Evolutionary conservation across 2,888 invertebrate genomes (phyloP), one percentile per base, ranked within the genome.

Genomic region (Dryococelus australis): DNA sequence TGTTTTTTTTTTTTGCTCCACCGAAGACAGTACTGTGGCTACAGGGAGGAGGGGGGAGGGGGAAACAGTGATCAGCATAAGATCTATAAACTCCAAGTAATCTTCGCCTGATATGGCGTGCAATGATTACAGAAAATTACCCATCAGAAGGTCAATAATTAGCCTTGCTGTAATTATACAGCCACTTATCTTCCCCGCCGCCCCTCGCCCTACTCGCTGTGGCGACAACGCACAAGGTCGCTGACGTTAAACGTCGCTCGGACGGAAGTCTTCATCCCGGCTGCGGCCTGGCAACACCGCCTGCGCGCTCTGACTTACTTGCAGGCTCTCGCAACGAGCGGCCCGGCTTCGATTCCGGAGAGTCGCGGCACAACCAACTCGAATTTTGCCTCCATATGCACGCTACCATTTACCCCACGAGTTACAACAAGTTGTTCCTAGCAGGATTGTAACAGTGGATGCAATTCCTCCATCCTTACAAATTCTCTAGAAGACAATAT

Each of bases 101-200:
- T 65, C 65, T 65, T 65, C 65, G 65, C 65, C 65, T 65, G 65
- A 65, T 65, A 65, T 65, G 65, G 65, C 65, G 10, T 20, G 65
- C 65, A 85, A 26, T 85, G 47, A 88, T 88, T 87, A 87, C 87
- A 87, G 85, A 88, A 87, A 88, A 88, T 88, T 88, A 88, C 87
- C 88, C 87, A 87, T 88, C 87, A 88, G 87, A 86, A 86, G 84
- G 87, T 87, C 87, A 87, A 88, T 88, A 88, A 88, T 88, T 88
- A 88, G 87, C 43, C 80, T 86, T 85, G 65, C 87, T 87, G 87
- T 88, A 88, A 88, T 88, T 88, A 88, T 87, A 87, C 43, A 80
- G 10, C 47, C 47, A 86, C 47, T 47, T 43, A 35, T 80, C 65
- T 80, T 80, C 86, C 43, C 35, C 27, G 35, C 35, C 24, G 20